A percentile compares a stretch with the other conserved stretches of the same genome.
These are phyloP conservation scores for Plebejus argus DNA, from an alignment of 2,888 invertebrate genomes.

Conservation along the genomic window DNA sequence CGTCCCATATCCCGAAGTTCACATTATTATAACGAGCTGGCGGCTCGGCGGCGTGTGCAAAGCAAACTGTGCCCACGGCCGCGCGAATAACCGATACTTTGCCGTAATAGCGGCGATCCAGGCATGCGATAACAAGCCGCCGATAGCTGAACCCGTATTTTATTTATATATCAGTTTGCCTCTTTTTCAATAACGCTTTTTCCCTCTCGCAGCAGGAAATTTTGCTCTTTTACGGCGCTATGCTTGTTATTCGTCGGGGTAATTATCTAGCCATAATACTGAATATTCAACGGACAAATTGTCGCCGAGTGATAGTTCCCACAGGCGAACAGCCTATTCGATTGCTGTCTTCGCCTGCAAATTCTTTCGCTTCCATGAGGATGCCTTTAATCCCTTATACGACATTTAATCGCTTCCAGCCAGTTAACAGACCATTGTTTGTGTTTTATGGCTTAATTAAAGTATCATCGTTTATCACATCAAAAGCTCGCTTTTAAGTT, in stretches of 20 bases:
- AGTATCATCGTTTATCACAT: not conserved
- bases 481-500: not conserved
- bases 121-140: constrained; percentile 81
- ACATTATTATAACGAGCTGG: constrained; percentile 80
- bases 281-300: constrained; percentile 71
- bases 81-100: constrained; percentile 75
- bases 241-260: constrained; percentile 69
- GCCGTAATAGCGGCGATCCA: constrained; percentile 73
- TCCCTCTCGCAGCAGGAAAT: constrained; percentile 70
- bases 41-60: constrained; percentile 68
- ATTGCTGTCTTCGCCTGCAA: constrained; percentile 3
- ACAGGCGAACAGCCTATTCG: not conserved
- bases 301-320: constrained; percentile 59
- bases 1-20: constrained; percentile 76
- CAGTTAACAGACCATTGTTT: not conserved
- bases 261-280: constrained; percentile 71
- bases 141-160: constrained; percentile 81
- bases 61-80: constrained; percentile 77
- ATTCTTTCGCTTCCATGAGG: constrained; percentile 1
- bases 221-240: constrained; percentile 74
- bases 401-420: not conserved
- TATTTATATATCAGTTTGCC: constrained; percentile 79
- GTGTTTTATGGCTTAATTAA: not conserved
- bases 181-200: constrained; percentile 80
- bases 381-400: not conserved